phyloP scores from a whole-genome alignment of 1,140 invertebrate species.

The Ruditapes philippinarum region DNA sequence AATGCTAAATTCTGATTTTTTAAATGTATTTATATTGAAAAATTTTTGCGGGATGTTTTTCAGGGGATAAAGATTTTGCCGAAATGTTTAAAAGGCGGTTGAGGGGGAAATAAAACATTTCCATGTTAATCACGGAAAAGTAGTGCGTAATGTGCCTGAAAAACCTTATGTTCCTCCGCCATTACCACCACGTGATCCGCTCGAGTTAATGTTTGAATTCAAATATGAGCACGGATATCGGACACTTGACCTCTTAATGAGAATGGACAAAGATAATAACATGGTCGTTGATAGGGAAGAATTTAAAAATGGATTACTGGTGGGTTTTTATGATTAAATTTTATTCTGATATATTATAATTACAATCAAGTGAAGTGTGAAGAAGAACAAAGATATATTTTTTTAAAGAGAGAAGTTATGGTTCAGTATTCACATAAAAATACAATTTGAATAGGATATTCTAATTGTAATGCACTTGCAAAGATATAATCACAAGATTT shows the following conservation, averaged over 20 bases:
- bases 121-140: conserved; percentile 62
- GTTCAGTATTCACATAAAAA: too few relatives aligned
- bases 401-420: too few relatives aligned
- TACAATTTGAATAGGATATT: too few relatives aligned
- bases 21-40: too few relatives aligned
- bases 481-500: too few relatives aligned
- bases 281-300: conserved; percentile 63
- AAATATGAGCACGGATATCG: conserved; percentile 56
- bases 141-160: conserved; percentile 58
- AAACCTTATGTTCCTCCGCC: conserved; percentile 25
- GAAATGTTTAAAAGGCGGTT: conserved; percentile 40
- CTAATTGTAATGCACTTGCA: too few relatives aligned
- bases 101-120: conserved; percentile 29
- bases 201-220: conserved; percentile 60
- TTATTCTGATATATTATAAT: too few relatives aligned
- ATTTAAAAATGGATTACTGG: conserved; percentile 63
- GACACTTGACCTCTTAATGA: conserved; percentile 57
- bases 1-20: too few relatives aligned
- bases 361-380: too few relatives aligned
- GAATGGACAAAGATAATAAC: conserved; percentile 65
- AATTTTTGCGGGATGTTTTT: conserved; percentile 44
- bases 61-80: conserved; percentile 66
- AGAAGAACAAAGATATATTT: too few relatives aligned
- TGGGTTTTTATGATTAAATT: too few relatives aligned
- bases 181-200: conserved; percentile 63